Base-by-base conservation (phyloP, 2,888 invertebrate genomes). In the Anticlea derivata region DNA sequence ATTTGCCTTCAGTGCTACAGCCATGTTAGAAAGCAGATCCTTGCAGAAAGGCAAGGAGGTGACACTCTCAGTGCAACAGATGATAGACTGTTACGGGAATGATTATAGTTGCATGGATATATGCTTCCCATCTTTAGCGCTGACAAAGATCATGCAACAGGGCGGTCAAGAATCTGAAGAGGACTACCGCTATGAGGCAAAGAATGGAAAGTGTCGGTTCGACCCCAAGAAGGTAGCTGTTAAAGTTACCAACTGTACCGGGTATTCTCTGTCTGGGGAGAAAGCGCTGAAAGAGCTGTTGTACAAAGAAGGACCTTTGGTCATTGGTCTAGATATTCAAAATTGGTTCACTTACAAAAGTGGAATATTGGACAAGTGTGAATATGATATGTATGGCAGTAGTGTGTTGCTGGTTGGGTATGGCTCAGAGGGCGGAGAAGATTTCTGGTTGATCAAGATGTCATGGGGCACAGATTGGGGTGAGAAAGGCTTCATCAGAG, bases 401-500 rank as follows among this genome's bases (percentile, higher is more conserved):
- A n/a, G n/a, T n/a, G n/a, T n/a, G n/a, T n/a, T n/a, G n/a, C n/a
- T n/a, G n/a, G n/a, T n/a, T n/a, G n/a, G n/a, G n/a, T n/a, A n/a
- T n/a, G n/a, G n/a, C n/a, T 23, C 34, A 43, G 43, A 43, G 6
- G 20, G 26, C n/a, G 26, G 26, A 17, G 7, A 2, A 2, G 43
- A 43, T 20, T 43, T 13, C 26, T 43, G 43, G 43, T 0, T 34
- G 5, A 34, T 43, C 13, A 43, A 43, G 26, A 43, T 34, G 34
- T 43, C 43, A 2, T 26, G 26, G 26, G 33, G 13, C 7, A 31
- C 5, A 0, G 8, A 7, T 1, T 43, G 8, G 24, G 39, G 43
- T 1, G 26, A 34, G n/a, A 7, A 26, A 0, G 43, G 43, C 7
- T 44, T n/a, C 43, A 44, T 44, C 24, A 17, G 23, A 2, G 5